phyloP scores from a whole-genome alignment of 2,113 vertebrate genomes.

The Trochalopteron elliotii region DNA sequence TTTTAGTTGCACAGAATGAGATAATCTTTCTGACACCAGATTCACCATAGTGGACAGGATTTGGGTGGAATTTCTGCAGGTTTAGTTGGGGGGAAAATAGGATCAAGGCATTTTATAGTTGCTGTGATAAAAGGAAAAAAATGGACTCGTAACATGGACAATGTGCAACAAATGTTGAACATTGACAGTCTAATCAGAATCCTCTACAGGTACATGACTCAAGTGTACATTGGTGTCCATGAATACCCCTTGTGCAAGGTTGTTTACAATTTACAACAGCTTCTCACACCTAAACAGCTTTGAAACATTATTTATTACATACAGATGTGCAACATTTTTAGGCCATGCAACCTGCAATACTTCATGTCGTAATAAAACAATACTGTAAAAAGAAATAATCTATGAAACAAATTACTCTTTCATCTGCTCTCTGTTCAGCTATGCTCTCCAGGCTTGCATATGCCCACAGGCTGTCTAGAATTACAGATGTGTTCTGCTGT shows the following conservation, averaged over 20 bases:
- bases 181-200: background rate
- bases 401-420: conserved; percentile 12
- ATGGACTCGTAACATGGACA: background rate
- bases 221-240: background rate
- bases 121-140: background rate
- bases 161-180: background rate
- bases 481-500: background rate
- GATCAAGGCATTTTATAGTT: background rate
- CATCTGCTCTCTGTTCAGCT: background rate
- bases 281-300: conserved; percentile 10
- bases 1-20: background rate
- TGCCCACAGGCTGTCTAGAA: background rate
- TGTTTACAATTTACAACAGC: background rate
- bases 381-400: background rate
- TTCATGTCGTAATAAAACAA: background rate
- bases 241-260: background rate
- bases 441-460: background rate
- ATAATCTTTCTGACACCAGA: background rate
- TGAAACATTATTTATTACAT: background rate
- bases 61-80: background rate
- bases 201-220: background rate
- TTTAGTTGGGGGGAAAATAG: background rate
- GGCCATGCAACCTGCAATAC: background rate
- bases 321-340: conserved; percentile 1
- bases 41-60: background rate